A percentile compares a stretch with the other conserved stretches of the same genome.
These are phyloP conservation scores for Seira sanloemensis DNA, from an alignment of 2,888 invertebrate species.

Conservation along the genomic window DNA sequence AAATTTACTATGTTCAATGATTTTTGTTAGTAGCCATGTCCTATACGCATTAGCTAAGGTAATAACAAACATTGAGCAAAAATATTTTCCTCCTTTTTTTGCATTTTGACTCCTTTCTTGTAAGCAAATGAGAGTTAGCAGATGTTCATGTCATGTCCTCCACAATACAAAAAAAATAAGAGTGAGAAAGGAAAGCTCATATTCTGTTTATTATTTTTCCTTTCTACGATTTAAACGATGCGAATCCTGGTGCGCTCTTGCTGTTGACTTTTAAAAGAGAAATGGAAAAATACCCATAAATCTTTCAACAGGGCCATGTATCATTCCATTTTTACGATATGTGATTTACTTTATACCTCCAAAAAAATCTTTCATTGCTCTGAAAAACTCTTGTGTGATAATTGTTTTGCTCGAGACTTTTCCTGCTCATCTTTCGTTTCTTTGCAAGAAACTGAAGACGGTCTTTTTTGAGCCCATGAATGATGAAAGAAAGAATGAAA, in stretches of 20 bases:
- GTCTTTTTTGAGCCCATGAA: too few species aligned
- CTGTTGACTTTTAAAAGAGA: conserved; percentile 10
- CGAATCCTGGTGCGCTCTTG: too few species aligned
- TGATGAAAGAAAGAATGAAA: too few species aligned
- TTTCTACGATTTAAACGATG: too few species aligned
- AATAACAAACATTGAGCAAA: conserved; percentile 38
- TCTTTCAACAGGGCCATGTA: conserved; percentile 48
- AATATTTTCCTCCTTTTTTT: too few species aligned
- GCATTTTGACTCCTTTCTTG: neutral
- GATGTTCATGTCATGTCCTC: conserved; percentile 36
- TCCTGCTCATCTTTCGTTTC: too few species aligned
- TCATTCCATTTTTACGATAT: conserved; percentile 20
- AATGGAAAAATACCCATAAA: conserved; percentile 42
- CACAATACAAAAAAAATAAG: neutral
- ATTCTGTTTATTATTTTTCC: neutral
- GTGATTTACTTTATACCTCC: too few species aligned
- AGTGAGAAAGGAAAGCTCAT: neutral
- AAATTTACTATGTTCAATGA: too few species aligned
- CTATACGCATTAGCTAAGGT: conserved; percentile 47
- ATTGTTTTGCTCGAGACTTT: too few species aligned
- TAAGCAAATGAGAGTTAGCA: conserved; percentile 14
- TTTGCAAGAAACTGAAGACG: too few species aligned
- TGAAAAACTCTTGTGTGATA: too few species aligned
- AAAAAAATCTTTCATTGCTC: too few species aligned
- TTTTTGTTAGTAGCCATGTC: conserved; percentile 49